Evolutionary conservation across 1,140 invertebrate genomes (phyloP).

Genomic region (Drosophila arawakana): DNA sequence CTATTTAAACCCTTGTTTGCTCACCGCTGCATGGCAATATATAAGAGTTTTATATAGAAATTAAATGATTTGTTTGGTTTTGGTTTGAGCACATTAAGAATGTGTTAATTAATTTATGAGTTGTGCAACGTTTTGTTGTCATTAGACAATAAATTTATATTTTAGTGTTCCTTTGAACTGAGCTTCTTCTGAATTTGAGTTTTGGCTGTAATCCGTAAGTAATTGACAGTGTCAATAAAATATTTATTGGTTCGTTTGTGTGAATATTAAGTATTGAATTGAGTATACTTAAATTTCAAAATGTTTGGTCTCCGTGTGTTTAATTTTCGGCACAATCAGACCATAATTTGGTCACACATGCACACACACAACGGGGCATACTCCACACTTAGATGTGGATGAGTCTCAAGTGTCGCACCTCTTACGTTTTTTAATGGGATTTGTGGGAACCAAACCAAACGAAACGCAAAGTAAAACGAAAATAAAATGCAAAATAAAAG

Average conservation of each 20-base stretch:
- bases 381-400: constrained; percentile 37
- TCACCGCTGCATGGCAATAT: no score
- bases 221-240: background rate
- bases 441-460: constrained; percentile 22
- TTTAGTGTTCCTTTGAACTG: background rate
- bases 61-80: no score
- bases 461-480: no score
- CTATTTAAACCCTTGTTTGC: no score
- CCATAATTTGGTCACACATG: constrained; percentile 53
- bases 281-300: constrained; percentile 1
- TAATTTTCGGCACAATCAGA: constrained; percentile 48
- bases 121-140: background rate
- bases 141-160: background rate
- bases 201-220: background rate
- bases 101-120: no score
- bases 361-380: constrained; percentile 7
- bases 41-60: no score
- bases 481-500: constrained; percentile 36
- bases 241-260: background rate
- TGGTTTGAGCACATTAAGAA: no score
- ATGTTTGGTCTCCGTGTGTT: constrained; percentile 13
- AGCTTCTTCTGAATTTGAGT: background rate
- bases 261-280: background rate
- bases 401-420: constrained; percentile 67
- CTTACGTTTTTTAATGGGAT: constrained; percentile 68